Base-by-base conservation (phyloP, 2,797 vertebrate species). In the Neosalanx taihuensis region DNA sequence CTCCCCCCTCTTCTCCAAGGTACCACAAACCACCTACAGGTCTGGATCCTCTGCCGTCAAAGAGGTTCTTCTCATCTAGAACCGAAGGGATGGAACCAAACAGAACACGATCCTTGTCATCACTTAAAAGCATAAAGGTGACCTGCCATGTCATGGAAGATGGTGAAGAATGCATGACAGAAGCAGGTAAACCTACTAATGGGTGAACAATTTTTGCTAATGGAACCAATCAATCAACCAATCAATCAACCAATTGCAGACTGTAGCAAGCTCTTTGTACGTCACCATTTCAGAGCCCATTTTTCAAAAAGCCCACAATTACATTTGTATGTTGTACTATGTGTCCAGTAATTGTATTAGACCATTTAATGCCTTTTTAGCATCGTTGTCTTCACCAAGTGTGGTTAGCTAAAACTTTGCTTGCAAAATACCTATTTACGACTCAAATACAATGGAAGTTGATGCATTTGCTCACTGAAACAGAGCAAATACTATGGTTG, bases 1-100 rank as follows among this genome's bases (percentile, higher is more conserved):
- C 17, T n/a, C 51, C 17, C 51, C 83, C 87, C 69, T 80, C 72
- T 66, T 67, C 76, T 64, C 88, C 91, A 69, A 78, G 61, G 20
- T 76, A 65, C 9, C 72, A 67, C 71, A 72, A 46, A 59, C 33
- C 61, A n/a, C 53, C 71, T 0, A 61, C 51, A 18, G 71, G 60
- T 58, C 68, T 46, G 51, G 51, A n/a, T 56, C 51, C 51, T 17
- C 18, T n/a, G 51, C 51, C 51, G n/a, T n/a, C 18, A 6, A 56
- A 56, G 18, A 56, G 18, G 18, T 5, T 56, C 51, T 17, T 56
- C 59, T 69, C 81, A 2, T 71, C 79, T 3, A 73, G 57, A 59
- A 59, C 57, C 12, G 57, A 59, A 59, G 23, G 5, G 20, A 20
- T 26, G n/a, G 57, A 59, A 23, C 51, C 51, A 56, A 17, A 17